Evolutionary conservation across 2,888 invertebrate species (phyloP).

Genomic region (Synergus japonicus): DNA sequence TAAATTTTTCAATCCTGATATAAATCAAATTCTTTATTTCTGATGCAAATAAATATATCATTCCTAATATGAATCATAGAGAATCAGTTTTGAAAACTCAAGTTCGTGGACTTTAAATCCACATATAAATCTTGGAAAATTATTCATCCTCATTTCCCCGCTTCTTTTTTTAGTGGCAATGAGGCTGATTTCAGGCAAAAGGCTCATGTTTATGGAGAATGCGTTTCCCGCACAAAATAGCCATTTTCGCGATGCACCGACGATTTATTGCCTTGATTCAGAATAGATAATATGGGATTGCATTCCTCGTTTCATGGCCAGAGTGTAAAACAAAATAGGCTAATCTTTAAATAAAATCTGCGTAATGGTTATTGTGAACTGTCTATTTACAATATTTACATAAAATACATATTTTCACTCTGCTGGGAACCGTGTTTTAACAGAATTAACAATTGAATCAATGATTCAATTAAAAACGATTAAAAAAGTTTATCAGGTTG

Average conservation of each 20-base stretch:
- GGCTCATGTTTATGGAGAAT: conserved; percentile 38
- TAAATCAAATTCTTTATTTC: background rate
- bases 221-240: conserved; percentile 34
- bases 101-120: background rate
- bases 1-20: background rate
- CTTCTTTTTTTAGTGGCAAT: conserved; percentile 8
- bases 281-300: conserved; percentile 34
- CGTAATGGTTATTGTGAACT: conserved; percentile 27
- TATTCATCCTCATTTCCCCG: conserved; percentile 13
- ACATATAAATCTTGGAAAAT: background rate
- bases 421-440: background rate
- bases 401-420: background rate
- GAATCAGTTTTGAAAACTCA: background rate
- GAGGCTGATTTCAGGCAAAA: conserved; percentile 25
- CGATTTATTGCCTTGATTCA: conserved; percentile 37
- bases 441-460: background rate
- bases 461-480: background rate
- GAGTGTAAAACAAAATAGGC: conserved; percentile 15
- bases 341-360: conserved; percentile 37
- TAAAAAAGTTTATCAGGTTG: background rate
- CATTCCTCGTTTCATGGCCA: conserved; percentile 12
- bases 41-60: background rate
- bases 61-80: background rate
- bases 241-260: conserved; percentile 29
- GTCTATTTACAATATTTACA: conserved; percentile 17